Base-by-base conservation (phyloP, 2,797 vertebrate species). In the Cyprinella venusta region DNA sequence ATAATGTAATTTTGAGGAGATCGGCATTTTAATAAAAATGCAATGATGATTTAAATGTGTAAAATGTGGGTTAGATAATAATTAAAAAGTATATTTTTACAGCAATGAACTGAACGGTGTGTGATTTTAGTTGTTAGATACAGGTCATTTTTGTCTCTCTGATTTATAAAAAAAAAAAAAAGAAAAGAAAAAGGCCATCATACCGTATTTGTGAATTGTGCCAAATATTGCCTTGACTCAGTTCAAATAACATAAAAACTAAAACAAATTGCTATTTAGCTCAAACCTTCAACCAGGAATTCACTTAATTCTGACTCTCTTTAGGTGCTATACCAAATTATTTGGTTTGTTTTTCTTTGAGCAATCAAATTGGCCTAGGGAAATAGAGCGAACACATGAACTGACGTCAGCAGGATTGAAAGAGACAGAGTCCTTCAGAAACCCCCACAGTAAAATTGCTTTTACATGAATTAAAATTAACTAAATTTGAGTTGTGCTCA, bases 331-430 rank as follows among this genome's bases (percentile, higher is more conserved):
- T 48, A 40, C 52, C 16, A 48, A 52, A 61, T 76, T 74, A 76
- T 69, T 48, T 56, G 19, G 38, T 75, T 63, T 85, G 50, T 65
- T 40, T 82, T 83, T 83, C 19, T 83, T 81, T 81, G 45, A 52
- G 26, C 3, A 65, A 79, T 59, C 76, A 45, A 85, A 72, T 42
- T 69, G 38, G 69, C 77, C 85, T 54, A 69, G 63, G 45, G 87
- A 86, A 86, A 84, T 83, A 52, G 77, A 84, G 48, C 79, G 80
- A 50, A 56, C 76, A 69, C 30, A 81, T 71, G 59, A 71, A 70
- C 38, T 69, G 65, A 69, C 52, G 36, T 81, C 72, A 84, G 42
- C 68, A 18, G 40, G 16, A 61, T 42, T 59, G 45, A 67, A n/a
- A 79, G 63, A 50, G 76, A 78, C 26, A 21, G 42, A 64, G 42